These are phyloP conservation scores for Parotia lawesii DNA, from an alignment of 2,113 vertebrate species.

Conservation along the genomic window DNA sequence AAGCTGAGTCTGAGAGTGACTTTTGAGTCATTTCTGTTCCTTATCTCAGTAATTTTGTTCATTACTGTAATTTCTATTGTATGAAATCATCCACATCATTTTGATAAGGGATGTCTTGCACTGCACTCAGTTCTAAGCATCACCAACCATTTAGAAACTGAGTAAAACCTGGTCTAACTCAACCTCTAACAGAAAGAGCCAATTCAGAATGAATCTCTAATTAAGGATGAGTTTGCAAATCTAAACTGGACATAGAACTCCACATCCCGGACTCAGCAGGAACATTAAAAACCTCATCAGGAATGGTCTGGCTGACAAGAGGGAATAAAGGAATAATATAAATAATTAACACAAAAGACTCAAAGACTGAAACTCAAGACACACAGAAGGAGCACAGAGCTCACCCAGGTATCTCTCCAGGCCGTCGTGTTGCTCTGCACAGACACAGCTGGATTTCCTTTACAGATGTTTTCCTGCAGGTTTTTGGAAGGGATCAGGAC, in stretches of 20 bases:
- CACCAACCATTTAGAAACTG: not conserved
- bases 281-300: not conserved
- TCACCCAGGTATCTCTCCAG: not conserved
- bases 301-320: not conserved
- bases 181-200: not conserved
- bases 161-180: not conserved
- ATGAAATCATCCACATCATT: not conserved
- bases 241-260: not conserved
- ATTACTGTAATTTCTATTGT: not conserved
- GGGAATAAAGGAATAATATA: not conserved
- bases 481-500: not conserved
- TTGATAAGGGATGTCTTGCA: not conserved
- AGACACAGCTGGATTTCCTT: constrained; percentile 5
- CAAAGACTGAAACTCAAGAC: not conserved
- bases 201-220: not conserved
- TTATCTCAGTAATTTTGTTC: not conserved
- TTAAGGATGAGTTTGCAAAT: not conserved
- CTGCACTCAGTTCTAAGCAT: not conserved
- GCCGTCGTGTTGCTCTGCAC: not conserved
- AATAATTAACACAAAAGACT: not conserved
- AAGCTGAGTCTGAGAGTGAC: not conserved
- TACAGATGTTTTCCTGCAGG: not conserved
- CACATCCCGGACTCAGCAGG: not conserved
- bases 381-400: not conserved
- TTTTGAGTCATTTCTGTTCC: not conserved